Conservation (phyloP, 2,113 vertebrate species). For the Manacus vitellinus region DNA sequence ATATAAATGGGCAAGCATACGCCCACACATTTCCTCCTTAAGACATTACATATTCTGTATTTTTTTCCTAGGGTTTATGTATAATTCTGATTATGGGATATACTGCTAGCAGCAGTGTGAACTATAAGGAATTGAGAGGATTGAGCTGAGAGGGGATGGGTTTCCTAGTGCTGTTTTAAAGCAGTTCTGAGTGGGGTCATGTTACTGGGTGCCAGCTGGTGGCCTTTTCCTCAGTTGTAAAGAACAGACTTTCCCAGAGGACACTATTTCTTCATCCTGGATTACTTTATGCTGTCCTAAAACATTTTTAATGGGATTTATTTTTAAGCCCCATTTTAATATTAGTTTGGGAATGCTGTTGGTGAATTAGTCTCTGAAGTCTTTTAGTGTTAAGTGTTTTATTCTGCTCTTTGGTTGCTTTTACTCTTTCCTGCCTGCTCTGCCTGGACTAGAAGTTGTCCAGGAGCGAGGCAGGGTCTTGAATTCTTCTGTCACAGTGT, state of each 20-base stretch:
- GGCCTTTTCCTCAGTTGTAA: neutral
- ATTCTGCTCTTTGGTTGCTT: neutral
- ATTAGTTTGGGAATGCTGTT: neutral
- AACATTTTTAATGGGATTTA: neutral
- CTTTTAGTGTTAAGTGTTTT: neutral
- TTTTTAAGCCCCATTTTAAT: neutral
- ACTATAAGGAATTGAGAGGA: neutral
- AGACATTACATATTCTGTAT: neutral
- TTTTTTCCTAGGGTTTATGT: neutral
- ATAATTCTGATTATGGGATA: neutral
- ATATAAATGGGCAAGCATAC: neutral
- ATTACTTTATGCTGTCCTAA: neutral
- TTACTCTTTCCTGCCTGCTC: neutral
- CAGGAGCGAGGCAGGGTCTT: neutral
- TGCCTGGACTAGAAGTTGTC: neutral
- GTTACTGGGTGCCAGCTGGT: neutral
- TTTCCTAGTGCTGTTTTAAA: neutral
- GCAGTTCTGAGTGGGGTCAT: rapidly evolving
- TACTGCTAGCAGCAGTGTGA: neutral
- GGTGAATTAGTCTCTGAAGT: neutral
- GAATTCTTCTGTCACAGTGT: rapidly evolving
- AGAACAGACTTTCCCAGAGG: neutral
- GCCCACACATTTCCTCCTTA: neutral
- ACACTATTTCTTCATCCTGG: neutral
- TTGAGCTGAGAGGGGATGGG: neutral